These are phyloP conservation scores for Volucella bombylans DNA, from an alignment of 2,888 invertebrate species.

Conservation along the genomic window DNA sequence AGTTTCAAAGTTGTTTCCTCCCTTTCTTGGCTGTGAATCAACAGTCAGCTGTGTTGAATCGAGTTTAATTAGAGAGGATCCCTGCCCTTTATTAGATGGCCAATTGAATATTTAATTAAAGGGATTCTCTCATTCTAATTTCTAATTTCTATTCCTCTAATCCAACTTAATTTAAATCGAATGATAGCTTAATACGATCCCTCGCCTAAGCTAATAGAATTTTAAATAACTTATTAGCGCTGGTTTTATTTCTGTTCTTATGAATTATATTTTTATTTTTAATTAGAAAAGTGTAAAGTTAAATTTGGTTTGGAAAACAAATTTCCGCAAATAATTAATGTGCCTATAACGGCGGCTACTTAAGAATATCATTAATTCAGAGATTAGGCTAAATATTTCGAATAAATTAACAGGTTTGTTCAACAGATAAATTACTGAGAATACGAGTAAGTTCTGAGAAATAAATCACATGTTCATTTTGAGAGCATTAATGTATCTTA, in stretches of 20 bases:
- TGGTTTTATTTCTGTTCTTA: not conserved
- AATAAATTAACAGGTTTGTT: not conserved
- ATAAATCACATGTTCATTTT: conserved; percentile 20
- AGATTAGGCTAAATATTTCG: not conserved
- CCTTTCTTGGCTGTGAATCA: not conserved
- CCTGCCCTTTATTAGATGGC: not conserved
- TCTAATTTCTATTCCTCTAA: conserved; percentile 20
- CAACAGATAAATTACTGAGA: not conserved
- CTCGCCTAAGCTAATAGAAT: conserved; percentile 20
- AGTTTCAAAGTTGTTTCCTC: no score
- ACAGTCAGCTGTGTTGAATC: conserved; percentile 9
- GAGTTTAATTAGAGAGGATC: conserved; percentile 29
- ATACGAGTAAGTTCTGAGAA: not conserved
- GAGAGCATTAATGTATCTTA: not conserved
- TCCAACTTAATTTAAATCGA: not conserved
- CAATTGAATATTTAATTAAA: conserved; percentile 24
- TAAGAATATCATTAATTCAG: not conserved
- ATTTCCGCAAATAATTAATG: conserved; percentile 13
- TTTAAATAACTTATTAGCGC: conserved; percentile 7
- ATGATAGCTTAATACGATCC: not conserved
- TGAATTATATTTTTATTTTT: conserved; percentile 3
- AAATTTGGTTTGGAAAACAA: not conserved
- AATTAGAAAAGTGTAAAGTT: not conserved
- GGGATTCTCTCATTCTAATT: conserved; percentile 4
- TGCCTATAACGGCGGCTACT: not conserved